These are phyloP conservation scores for Girardia tigrina DNA, from an alignment of 2,888 invertebrate genomes.

Conservation along the genomic window DNA sequence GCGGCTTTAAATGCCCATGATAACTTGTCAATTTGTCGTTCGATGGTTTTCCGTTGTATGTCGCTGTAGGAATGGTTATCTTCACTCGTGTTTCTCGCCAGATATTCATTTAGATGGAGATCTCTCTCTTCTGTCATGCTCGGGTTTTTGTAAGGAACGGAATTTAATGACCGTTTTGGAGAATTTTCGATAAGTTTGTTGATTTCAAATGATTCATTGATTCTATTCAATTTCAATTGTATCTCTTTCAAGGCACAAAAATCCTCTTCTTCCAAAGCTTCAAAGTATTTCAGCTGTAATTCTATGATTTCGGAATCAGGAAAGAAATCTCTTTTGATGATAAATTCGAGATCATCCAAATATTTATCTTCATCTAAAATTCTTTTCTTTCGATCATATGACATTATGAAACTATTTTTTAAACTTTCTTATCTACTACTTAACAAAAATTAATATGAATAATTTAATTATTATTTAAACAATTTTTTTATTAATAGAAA, in stretches of 20 bases:
- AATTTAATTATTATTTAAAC: no score
- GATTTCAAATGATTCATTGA: not conserved
- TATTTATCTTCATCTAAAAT: not conserved
- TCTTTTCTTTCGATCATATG: no score
- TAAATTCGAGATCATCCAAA: not conserved
- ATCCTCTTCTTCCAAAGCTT: not conserved
- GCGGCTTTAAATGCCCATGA: not conserved
- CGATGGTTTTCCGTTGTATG: not conserved
- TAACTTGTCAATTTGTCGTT: not conserved
- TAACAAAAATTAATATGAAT: no score
- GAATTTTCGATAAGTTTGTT: not conserved
- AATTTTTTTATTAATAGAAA: no score
- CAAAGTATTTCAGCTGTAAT: not conserved
- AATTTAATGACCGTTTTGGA: not conserved
- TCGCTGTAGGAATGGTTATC: not conserved
- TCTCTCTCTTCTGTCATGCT: not conserved
- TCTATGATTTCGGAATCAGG: not conserved
- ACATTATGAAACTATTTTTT: no score
- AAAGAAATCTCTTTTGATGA: not conserved
- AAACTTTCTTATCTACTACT: no score
- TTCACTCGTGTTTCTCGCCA: not conserved
- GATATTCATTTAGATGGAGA: not conserved
- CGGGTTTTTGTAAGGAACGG: not conserved
- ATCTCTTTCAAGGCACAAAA: not conserved
- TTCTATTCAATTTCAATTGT: constrained; percentile 4